Conservation (phyloP, 2,113 vertebrate genomes). For the Montifringilla adamsi region DNA sequence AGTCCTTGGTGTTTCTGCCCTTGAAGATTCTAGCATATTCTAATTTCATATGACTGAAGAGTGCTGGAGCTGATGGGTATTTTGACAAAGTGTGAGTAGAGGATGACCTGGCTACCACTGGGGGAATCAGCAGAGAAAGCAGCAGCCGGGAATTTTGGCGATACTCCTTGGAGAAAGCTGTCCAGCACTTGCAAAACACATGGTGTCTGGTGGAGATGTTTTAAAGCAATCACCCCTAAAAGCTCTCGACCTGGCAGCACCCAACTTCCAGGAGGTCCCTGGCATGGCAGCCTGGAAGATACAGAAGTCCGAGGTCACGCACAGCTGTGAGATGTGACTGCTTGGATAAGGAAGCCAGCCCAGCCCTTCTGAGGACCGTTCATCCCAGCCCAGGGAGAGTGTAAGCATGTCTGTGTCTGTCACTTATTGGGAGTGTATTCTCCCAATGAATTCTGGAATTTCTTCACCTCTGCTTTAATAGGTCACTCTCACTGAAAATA, state of each 20-base stretch:
- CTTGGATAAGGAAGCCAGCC: background rate
- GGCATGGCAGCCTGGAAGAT: background rate
- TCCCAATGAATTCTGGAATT: background rate
- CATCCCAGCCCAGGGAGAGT: background rate
- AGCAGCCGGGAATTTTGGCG: background rate
- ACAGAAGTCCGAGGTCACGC: background rate
- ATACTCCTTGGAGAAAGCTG: background rate
- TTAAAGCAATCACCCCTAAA: background rate
- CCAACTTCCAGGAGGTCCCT: background rate
- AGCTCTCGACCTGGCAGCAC: rapidly evolving
- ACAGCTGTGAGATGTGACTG: background rate
- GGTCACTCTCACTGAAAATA: background rate
- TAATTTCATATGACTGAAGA: background rate
- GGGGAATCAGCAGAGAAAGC: background rate
- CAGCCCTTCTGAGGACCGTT: background rate
- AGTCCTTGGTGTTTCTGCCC: background rate
- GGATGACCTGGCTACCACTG: background rate
- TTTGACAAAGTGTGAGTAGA: background rate
- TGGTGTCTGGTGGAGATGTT: background rate
- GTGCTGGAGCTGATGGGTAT: background rate
- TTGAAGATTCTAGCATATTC: background rate
- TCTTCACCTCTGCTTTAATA: background rate
- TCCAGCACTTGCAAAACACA: rapidly evolving
- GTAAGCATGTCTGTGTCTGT: rapidly evolving
- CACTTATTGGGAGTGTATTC: background rate